Evolutionary conservation across 2,113 vertebrate species (phyloP).

Genomic region (Jaculus jaculus): DNA sequence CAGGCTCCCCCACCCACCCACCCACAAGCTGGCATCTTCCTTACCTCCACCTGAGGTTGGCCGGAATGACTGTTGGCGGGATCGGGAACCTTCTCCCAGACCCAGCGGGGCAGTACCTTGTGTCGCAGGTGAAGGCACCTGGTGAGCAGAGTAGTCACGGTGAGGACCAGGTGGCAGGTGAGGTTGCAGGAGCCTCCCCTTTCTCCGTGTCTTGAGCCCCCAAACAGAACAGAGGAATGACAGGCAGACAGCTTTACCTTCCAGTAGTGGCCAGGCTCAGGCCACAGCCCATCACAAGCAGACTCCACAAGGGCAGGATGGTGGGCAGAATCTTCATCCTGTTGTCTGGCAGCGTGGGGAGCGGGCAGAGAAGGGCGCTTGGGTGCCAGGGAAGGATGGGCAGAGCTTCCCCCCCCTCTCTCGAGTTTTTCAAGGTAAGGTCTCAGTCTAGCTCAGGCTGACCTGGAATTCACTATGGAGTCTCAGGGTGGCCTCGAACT

Average conservation of each 20-base stretch:
- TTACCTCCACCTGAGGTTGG: conserved; percentile 54
- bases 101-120: conserved; percentile 76
- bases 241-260: conserved; percentile 57
- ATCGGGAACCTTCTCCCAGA: conserved; percentile 77
- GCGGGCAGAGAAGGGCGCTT: too few species aligned
- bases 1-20: neutral
- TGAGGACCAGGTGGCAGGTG: neutral
- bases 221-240: accelerated
- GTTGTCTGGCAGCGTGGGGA: conserved; percentile 55
- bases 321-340: conserved; percentile 16
- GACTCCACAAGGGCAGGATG: conserved; percentile 9
- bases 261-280: neutral
- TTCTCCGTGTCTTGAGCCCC: too few species aligned
- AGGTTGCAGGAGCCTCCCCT: too few species aligned
- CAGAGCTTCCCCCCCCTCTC: too few species aligned
- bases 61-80: conserved; percentile 68
- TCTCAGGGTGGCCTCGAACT: too few species aligned
- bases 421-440: neutral
- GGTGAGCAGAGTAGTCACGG: neutral
- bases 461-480: too few species aligned
- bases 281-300: conserved; percentile 32
- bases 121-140: conserved; percentile 58
- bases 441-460: too few species aligned
- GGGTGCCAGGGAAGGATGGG: too few species aligned
- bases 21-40: neutral